These are phyloP conservation scores for Busseola fusca DNA, from an alignment of 2,888 invertebrate species.

Conservation along the genomic window DNA sequence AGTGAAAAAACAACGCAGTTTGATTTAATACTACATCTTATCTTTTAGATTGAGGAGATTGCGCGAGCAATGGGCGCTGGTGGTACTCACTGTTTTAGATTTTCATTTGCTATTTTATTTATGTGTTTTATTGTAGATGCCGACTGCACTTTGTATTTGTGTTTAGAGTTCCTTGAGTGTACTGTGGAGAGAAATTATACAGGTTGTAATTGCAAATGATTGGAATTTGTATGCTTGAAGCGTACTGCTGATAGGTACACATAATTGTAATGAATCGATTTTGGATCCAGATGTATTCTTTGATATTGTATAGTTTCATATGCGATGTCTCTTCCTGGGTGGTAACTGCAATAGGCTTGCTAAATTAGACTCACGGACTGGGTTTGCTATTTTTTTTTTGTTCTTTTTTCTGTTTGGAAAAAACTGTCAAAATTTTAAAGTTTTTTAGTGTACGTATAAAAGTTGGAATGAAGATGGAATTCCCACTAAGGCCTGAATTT, in stretches of 20 bases:
- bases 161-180: slow-evolving; percentile 7
- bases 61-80: slow-evolving; percentile 50
- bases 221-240: too few relatives aligned
- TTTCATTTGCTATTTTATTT: slow-evolving; percentile 57
- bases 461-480: too few relatives aligned
- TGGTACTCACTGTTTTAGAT: slow-evolving; percentile 50
- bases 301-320: background rate
- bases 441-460: too few relatives aligned
- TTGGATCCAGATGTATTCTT: background rate
- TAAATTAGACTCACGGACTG: background rate
- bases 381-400: background rate
- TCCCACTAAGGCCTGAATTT: too few relatives aligned
- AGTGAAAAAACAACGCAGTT: slow-evolving; percentile 80
- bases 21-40: slow-evolving; percentile 82
- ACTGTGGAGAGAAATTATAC: background rate
- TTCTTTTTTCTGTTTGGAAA: too few relatives aligned
- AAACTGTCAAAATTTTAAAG: too few relatives aligned
- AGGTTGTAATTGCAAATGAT: background rate
- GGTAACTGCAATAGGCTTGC: background rate
- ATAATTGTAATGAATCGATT: background rate
- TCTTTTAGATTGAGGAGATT: slow-evolving; percentile 73
- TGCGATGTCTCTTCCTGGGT: background rate
- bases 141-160: slow-evolving; percentile 18
- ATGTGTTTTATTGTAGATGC: slow-evolving; percentile 37
- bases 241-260: background rate